A percentile compares a stretch with the other conserved stretches of the same genome.
Evolutionary conservation across 2,113 vertebrate genomes (phyloP).

Genomic region (Corythornis madagascariensis): DNA sequence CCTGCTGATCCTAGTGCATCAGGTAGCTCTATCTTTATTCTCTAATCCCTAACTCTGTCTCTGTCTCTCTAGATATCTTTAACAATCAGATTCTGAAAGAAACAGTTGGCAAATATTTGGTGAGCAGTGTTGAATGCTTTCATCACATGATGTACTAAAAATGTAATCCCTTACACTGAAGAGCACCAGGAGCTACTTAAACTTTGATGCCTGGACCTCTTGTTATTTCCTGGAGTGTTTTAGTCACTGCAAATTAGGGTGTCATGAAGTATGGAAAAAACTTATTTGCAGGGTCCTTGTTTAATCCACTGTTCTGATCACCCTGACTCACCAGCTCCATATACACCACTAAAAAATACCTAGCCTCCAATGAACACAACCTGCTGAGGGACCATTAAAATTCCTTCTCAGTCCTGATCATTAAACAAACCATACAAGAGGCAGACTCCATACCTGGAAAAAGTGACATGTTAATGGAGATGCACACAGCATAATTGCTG

Average conservation of each 20-base stretch:
- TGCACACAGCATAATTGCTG: constrained; percentile 69
- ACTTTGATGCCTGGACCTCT: neutral
- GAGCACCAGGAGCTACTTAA: neutral
- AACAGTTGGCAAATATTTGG: neutral
- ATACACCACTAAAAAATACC: neutral
- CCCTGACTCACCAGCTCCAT: neutral
- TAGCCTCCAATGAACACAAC: neutral
- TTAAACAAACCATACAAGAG: constrained; percentile 61
- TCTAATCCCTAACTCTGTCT: neutral
- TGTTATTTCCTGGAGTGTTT: neutral
- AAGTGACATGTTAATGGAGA: constrained; percentile 68
- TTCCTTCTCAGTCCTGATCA: constrained; percentile 42
- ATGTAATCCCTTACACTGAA: neutral
- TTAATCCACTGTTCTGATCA: neutral
- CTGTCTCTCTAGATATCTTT: neutral
- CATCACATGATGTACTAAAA: neutral
- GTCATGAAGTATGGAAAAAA: neutral
- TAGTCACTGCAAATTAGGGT: neutral
- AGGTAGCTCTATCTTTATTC: neutral
- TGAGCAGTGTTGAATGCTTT: neutral
- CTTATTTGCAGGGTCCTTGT: neutral
- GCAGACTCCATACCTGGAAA: constrained; percentile 60
- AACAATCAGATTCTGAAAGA: neutral
- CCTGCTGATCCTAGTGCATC: accelerated
- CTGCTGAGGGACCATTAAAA: constrained; percentile 40